These are phyloP conservation scores for Pyrrhura leucotis DNA, from an alignment of 2,797 vertebrate species.

Conservation along the genomic window DNA sequence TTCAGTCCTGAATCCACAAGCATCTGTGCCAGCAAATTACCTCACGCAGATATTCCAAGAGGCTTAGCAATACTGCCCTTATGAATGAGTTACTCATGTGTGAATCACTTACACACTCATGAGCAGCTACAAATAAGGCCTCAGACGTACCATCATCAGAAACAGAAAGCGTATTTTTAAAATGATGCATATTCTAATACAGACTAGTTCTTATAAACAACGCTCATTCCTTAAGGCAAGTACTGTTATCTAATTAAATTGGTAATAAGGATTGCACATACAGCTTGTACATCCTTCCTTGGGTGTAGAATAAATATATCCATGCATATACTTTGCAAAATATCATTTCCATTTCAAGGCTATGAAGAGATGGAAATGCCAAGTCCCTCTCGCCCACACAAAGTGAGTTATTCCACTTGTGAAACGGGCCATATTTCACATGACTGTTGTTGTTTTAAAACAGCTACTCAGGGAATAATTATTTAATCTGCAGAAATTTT, in stretches of 20 bases:
- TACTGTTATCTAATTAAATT: neutral
- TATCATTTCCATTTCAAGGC: neutral
- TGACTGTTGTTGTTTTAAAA: neutral
- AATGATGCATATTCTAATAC: neutral
- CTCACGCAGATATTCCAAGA: neutral
- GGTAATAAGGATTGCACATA: neutral
- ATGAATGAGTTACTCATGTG: neutral
- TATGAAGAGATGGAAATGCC: neutral
- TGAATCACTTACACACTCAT: neutral
- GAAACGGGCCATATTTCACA: neutral
- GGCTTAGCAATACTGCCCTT: neutral
- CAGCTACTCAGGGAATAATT: neutral
- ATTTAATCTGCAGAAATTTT: neutral
- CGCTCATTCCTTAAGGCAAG: conserved; percentile 12
- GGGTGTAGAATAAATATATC: neutral
- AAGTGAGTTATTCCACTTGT: neutral
- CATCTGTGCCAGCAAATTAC: neutral
- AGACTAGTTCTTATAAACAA: neutral
- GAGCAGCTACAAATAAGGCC: neutral
- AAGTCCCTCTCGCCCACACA: neutral
- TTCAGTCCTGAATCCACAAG: neutral
- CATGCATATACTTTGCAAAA: neutral
- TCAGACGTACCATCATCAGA: neutral
- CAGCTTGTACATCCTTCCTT: neutral
- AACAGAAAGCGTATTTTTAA: neutral